Evolutionary conservation across 2,888 invertebrate species (phyloP), one percentile per base, ranked within the genome.

Genomic region (Corbicula japonica): DNA sequence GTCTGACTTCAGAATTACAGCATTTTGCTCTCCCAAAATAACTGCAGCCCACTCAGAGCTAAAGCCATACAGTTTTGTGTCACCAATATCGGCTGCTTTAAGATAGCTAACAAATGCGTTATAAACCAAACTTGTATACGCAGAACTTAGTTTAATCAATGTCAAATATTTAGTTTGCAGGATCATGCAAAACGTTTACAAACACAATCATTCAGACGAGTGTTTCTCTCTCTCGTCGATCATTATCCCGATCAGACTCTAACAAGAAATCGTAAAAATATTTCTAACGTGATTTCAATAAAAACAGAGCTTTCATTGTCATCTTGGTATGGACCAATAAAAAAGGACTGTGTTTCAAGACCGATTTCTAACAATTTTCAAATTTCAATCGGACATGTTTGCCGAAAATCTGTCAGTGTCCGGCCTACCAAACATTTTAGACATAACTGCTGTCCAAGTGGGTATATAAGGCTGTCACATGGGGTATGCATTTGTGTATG

Each of bases 1-100:
- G n/a, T 65, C 56, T 34, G 69, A 41, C 32, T 56, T 56, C 48
- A 73, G 50, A 58, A 58, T 15, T 30, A 2, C 46, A 18, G 60
- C 66, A 26, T 66, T 65, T 34, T 68, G 26, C 32, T 68, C 60
- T 21, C 74, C 76, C 34, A 60, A 41, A 71, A 77, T 77, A 18
- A 72, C 66, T 5, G 71, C 76, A 48, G 70, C 70, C 44, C 72
- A 71, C 32, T 77, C 66, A 38, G 76, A 77, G 52, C 66, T 58
- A 50, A 76, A 76, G 10, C 70, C 76, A 38, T 35, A 65, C 8
- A 71, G 46, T 41, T 70, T 70, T 44, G 56, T 38, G 30, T 66
- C 38, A 66, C 72, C 71, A 28, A 66, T 66, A 23, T 58, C 34
- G 54, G 66, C 65, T 6, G 35, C 76, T 61, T 26, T 72, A 32